Base-by-base conservation (phyloP, 2,797 vertebrate genomes). In the Xiphorhynchus erythropygius region DNA sequence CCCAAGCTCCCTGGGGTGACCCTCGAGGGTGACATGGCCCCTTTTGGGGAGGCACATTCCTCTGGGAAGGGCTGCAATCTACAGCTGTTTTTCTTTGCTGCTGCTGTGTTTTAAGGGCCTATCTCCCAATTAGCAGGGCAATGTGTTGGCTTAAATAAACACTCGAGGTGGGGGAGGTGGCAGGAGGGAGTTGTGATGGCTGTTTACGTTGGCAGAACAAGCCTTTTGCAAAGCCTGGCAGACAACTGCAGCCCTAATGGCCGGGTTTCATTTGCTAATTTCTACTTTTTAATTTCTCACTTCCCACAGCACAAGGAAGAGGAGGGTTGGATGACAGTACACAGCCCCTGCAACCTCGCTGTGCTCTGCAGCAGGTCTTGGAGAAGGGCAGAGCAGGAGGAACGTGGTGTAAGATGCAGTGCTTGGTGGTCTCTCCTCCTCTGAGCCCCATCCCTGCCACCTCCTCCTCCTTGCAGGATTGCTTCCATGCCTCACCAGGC, bases 121-220 rank as follows among this genome's bases (percentile, higher is more conserved):
- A 71, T 98, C 98, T 98, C 98, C 97, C 98, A 98, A 98, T 98
- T 98, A 98, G 97, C 97, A 96, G 96, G 98, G 98, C 98, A 97
- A 97, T 96, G 97, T 97, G 97, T 97, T 96, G 97, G 97, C 96
- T 98, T 98, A 97, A 98, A 98, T 96, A 98, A 98, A 98, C 97
- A 97, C 97, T 96, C 18, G 37, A 37, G 37, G 11, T 9, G 94
- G 47, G 47, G 97, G 94, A 96, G 96, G 93, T 10, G 13, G 94
- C 67, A n/a, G 94, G 41, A 55, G 97, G 96, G 97, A 95, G 96
- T 30, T 28, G 74, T 11, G 96, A 87, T 89, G 95, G 96, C 93
- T 97, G 97, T 95, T 97, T 96, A 87, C 10, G 3, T 90, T 98
- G 97, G 97, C 97, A 97, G 90, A 35, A 95, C 77, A 89, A 90